Evolutionary conservation across 1,140 invertebrate species (phyloP).

Genomic region (Drosophila ficusphila): DNA sequence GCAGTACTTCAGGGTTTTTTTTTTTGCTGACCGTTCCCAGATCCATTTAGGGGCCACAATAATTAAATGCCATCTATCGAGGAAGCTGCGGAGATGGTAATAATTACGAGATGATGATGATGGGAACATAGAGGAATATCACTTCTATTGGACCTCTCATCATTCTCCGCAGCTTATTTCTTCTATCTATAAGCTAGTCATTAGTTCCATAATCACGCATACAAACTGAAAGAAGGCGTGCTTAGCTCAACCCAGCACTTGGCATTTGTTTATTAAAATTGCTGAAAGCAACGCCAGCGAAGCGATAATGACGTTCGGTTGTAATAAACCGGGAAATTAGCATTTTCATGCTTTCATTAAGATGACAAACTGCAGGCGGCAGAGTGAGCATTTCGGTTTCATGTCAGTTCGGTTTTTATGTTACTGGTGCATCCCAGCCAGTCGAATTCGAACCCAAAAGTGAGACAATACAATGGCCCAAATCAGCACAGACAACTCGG

Average conservation of each 20-base stretch:
- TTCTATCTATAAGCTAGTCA: constrained; percentile 46
- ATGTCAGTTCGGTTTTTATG: too few species aligned
- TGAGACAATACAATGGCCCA: constrained; percentile 10
- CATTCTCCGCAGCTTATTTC: constrained; percentile 17
- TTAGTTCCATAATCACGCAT: constrained; percentile 64
- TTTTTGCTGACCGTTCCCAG: constrained; percentile 7
- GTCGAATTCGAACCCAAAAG: constrained; percentile 6
- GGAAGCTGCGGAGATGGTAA: constrained; percentile 8
- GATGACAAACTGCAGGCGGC: constrained; percentile 56
- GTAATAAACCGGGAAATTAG: constrained; percentile 55
- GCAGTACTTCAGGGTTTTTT: constrained; percentile 6
- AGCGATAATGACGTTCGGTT: constrained; percentile 43
- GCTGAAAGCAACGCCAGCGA: constrained; percentile 29
- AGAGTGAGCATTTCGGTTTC: constrained; percentile 21
- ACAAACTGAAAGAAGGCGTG: constrained; percentile 26
- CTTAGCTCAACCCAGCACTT: constrained; percentile 38
- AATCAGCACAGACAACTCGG: constrained; percentile 13
- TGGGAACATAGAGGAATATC: constrained; percentile 15
- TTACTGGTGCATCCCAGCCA: constrained; percentile 24
- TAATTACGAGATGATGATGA: background rate
- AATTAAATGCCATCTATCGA: constrained; percentile 38
- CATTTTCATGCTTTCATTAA: constrained; percentile 69
- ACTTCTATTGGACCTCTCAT: constrained; percentile 11
- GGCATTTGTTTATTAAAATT: constrained; percentile 70
- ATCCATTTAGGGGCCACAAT: constrained; percentile 18